Percentiles rank a stretch among this genome's conserved stretches.
Evolutionary conservation across 2,888 invertebrate genomes (phyloP).

Genomic region (Metopia argyrocephala): DNA sequence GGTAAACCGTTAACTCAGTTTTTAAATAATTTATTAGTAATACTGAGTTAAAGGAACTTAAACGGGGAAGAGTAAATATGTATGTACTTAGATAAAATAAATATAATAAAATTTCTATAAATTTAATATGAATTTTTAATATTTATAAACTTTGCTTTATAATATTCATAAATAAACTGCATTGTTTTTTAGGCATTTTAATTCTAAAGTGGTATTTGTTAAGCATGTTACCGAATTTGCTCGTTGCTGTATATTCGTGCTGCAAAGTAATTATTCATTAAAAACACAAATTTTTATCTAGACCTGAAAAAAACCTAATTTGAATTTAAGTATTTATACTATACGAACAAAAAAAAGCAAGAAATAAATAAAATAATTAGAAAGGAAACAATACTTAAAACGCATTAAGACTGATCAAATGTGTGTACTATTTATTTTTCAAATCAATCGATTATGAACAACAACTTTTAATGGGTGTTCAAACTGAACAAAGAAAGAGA

Average conservation of each 20-base stretch:
- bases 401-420: constrained; percentile 1
- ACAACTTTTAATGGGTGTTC: constrained; percentile 5
- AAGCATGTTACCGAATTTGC: no score
- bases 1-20: no score
- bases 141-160: no score
- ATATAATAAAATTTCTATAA: no score
- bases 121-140: no score
- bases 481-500: neutral
- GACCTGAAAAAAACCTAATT: neutral
- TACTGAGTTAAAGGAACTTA: no score
- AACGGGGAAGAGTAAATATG: no score
- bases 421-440: constrained; percentile 22
- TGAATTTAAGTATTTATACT: neutral
- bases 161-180: no score
- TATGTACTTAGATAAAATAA: no score
- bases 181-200: no score
- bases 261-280: neutral
- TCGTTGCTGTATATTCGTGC: neutral
- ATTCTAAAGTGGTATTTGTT: no score
- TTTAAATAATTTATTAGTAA: no score
- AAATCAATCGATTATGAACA: constrained; percentile 50
- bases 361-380: neutral
- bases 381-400: neutral
- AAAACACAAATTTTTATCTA: neutral
- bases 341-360: neutral